Evolutionary conservation across 2,797 vertebrate species (phyloP).

Genomic region (Microtus californicus): DNA sequence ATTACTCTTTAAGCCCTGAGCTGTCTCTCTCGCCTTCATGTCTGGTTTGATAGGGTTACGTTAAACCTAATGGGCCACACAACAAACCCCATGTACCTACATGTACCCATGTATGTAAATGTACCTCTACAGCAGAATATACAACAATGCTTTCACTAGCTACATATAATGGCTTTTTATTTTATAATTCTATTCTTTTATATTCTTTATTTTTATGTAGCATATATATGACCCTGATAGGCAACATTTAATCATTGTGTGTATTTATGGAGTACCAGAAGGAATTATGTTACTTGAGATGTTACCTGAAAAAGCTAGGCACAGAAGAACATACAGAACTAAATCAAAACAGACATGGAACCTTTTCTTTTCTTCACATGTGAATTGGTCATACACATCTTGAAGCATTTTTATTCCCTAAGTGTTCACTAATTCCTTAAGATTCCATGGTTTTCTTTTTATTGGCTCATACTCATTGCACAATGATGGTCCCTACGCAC

Average conservation of each 20-base stretch:
- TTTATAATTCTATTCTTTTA: not conserved
- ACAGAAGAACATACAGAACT: not conserved
- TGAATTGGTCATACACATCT: not conserved
- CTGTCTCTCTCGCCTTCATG: not conserved
- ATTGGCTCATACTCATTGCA: not conserved
- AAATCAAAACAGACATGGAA: not conserved
- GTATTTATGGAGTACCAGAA: not conserved
- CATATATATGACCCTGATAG: not conserved
- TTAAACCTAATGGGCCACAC: not conserved
- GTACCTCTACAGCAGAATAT: not conserved
- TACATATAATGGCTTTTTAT: not conserved
- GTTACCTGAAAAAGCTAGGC: not conserved
- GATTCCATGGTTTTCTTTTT: not conserved
- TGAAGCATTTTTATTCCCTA: not conserved
- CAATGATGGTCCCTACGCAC: not conserved
- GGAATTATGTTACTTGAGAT: not conserved
- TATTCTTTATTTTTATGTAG: not conserved
- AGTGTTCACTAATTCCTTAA: not conserved
- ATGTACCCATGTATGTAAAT: not conserved
- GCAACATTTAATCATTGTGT: not conserved
- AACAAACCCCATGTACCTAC: not conserved
- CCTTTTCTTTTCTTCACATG: not conserved
- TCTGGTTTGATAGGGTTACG: not conserved
- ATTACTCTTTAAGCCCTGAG: not conserved
- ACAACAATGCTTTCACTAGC: not conserved